Evolutionary conservation across 2,888 invertebrate genomes (phyloP), one percentile per base, ranked within the genome.

Genomic region (Nephrotoma guestfalica): DNA sequence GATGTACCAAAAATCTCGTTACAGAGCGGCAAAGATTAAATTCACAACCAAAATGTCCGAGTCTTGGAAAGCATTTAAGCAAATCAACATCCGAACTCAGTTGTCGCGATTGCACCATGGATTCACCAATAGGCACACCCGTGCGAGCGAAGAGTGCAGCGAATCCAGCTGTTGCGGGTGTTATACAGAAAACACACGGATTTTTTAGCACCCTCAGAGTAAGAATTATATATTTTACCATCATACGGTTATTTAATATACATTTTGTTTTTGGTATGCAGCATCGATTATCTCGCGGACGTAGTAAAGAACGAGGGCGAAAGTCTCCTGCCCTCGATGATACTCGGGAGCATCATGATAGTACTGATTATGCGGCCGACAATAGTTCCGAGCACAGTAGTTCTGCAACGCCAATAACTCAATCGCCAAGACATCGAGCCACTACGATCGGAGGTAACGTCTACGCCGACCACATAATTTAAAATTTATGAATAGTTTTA

Each of bases 71-170:
- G 86, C 95, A 96, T 89, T 92, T 97, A 88, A 96, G 96, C 88
- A 96, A 96, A 91, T 96, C 96, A 40, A 96, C 96, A 11, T 95
- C 96, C 87, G 96, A 96, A 92, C 91, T 96, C 90, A 95, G 94
- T 89, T 94, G 94, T 88, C 94, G 93, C 87, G 92, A 93, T 86
- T 90, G 92, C 92, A 88, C 93, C 92, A 88, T 91, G 91, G 90
- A 91, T 83, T 90, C 90, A 15, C 92, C 92, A 87, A 90, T 91
- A 85, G 91, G 93, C 43, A 93, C 93, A 41, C 93, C 93, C 86
- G 93, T 92, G 88, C 92, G 92, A 87, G 90, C 90, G 88, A 91
- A 91, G 88, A 91, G 91, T 88, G 91, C 92, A 87, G 91, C 90
- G 89, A 93, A 89, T 87, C 93, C 94, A 57, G 95, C 95, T 41